Base-by-base conservation (phyloP, 2,113 vertebrate genomes). In the Micronycteris hirsuta region DNA sequence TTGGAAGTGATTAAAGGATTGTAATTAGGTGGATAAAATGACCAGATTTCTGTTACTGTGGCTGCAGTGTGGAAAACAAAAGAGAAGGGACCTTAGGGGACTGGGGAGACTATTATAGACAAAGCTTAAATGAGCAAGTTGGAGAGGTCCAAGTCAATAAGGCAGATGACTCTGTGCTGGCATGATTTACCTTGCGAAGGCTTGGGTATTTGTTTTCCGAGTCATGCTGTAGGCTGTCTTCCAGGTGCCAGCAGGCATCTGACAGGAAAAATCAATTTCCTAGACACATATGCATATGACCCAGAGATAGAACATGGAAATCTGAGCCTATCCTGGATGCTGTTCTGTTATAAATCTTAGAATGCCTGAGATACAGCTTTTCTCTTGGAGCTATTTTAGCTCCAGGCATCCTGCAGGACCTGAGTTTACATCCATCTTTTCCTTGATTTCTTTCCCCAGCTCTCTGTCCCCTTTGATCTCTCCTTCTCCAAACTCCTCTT, bases 181-280 rank as follows among this genome's bases (percentile, higher is more conserved):
- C n/a, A 33, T 11, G 24, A 70, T n/a, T 61, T 7, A 4, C 28
- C 78, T 77, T 49, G 80, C 36, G 6, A 26, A 95, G 82, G 8
- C 41, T 38, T 43, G 86, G 16, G 16, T 65, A 7, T 93, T 86
- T 93, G 80, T 86, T 74, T 91, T 94, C n/a, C 85, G 5, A 36
- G 67, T 70, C 22, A 54, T 77, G 14, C 63, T 89, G 19, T 10
- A 45, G 68, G 68, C 74, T 74, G 52, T 61, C 73, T 91, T 93
- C 77, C 52, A 86, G 90, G 88, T 84, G 38, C 74, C 56, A 81
- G 94, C 38, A 11, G 77, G 78, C 73, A 41, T 54, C 22, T 73
- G 87, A 83, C 82, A 81, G n/a, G 73, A 54, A 93, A 86, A 61
- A 43, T 91, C 65, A 47, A 15, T 96, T 85, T 94, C 68, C 14